A percentile compares a stretch with the other conserved stretches of the same genome.
Conservation (phyloP, 2,888 invertebrate genomes). For the Tachystola acroxantha region DNA sequence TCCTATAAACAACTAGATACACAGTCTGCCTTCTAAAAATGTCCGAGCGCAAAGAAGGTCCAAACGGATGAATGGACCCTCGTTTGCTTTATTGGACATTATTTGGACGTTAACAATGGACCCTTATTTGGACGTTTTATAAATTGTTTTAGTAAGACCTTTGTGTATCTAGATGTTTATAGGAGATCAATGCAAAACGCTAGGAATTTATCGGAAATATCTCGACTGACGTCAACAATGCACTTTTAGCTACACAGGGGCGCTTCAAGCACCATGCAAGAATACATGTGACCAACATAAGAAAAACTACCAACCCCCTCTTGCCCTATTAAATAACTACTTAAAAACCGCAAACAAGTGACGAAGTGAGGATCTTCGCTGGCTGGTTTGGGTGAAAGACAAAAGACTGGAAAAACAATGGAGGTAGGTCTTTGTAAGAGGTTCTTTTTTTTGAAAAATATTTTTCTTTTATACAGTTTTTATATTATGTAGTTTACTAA, state of each 20-base stretch:
- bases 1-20: too few relatives aligned
- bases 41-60: too few relatives aligned
- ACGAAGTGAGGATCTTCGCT: conserved; percentile 26
- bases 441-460: background rate
- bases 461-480: background rate
- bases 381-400: conserved; percentile 36
- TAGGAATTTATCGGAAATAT: conserved; percentile 60
- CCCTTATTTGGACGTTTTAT: too few relatives aligned
- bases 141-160: too few relatives aligned
- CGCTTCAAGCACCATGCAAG: conserved; percentile 37
- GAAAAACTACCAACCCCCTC: conserved; percentile 22
- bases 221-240: conserved; percentile 45
- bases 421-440: conserved; percentile 20
- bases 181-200: too few relatives aligned
- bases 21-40: too few relatives aligned
- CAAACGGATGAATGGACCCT: too few relatives aligned
- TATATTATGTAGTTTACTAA: too few relatives aligned
- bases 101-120: too few relatives aligned
- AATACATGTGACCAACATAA: conserved; percentile 27
- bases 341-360: conserved; percentile 24
- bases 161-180: too few relatives aligned
- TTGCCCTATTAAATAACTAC: conserved; percentile 19
- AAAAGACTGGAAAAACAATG: conserved; percentile 57
- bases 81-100: too few relatives aligned
- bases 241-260: conserved; percentile 35